These are phyloP conservation scores for Hoplias malabaricus DNA, from an alignment of 2,113 vertebrate genomes.

Conservation along the genomic window DNA sequence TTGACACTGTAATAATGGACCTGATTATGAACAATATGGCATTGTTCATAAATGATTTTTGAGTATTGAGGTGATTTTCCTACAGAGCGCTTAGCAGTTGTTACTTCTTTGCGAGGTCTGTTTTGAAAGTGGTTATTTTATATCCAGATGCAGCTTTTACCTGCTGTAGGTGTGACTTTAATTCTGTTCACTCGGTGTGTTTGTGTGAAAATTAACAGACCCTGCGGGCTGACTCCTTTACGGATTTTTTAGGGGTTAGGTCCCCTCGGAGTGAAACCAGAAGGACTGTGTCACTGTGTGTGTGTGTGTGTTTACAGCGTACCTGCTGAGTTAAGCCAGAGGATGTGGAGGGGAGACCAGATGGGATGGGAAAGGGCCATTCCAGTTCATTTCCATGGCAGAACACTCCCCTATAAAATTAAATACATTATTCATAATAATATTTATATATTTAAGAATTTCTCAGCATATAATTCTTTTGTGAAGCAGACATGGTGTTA, in stretches of 20 bases:
- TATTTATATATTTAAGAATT: no score
- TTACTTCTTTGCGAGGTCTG: not conserved
- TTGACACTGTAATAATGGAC: no score
- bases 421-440: not conserved
- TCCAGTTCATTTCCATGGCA: not conserved
- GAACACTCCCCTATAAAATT: not conserved
- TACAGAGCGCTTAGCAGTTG: not conserved
- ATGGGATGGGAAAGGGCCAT: constrained; percentile 1
- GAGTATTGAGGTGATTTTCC: not conserved
- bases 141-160: not conserved
- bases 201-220: not conserved
- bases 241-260: not conserved
- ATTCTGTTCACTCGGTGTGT: not conserved
- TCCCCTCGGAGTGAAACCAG: not conserved
- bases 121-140: not conserved
- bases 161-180: not conserved
- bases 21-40: no score
- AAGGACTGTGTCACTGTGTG: constrained; percentile 2
- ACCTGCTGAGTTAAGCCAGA: constrained; percentile 21
- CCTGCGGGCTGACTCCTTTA: not conserved
- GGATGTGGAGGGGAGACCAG: constrained; percentile 3
- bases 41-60: no score
- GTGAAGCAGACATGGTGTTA: not conserved
- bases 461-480: no score
- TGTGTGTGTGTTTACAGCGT: constrained; percentile 11